These are phyloP conservation scores for Nothobranchius kuhntae DNA, from an alignment of 2,113 vertebrate species.

Conservation along the genomic window DNA sequence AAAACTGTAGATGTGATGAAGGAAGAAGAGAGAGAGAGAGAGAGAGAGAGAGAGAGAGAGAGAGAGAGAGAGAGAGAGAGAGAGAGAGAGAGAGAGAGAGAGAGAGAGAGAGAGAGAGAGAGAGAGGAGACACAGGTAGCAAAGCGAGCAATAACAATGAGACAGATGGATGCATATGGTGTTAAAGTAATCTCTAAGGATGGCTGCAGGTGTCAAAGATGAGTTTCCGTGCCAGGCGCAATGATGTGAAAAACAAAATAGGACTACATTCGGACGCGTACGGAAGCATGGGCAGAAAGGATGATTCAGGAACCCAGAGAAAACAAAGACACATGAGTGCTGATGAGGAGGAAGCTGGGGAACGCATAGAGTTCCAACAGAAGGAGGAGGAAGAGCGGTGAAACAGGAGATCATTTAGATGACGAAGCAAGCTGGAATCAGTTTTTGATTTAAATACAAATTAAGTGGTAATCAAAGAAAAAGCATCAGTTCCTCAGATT, in stretches of 20 bases:
- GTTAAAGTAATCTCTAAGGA: conserved; percentile 49
- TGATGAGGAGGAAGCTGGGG: conserved; percentile 13
- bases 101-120: not conserved
- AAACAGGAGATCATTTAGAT: not conserved
- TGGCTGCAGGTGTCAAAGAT: conserved; percentile 35
- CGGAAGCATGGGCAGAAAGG: conserved; percentile 50
- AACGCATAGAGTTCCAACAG: not conserved
- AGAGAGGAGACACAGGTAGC: not conserved
- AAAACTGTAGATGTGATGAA: not conserved
- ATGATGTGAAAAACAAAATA: conserved; percentile 45
- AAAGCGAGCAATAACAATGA: conserved; percentile 12
- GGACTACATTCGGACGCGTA: conserved; percentile 52
- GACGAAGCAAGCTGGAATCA: conserved; percentile 15
- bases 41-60: not conserved
- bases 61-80: no score
- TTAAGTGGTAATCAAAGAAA: not conserved
- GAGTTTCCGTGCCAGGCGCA: conserved; percentile 34
- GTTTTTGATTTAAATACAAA: not conserved
- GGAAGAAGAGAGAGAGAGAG: conserved; percentile 1
- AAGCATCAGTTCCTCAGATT: conserved; percentile 7
- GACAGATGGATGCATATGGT: conserved; percentile 48
- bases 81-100: no score
- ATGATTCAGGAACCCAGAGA: conserved; percentile 53
- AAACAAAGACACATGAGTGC: conserved; percentile 19
- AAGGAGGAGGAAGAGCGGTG: not conserved